Evolutionary conservation across 2,888 invertebrate genomes (phyloP).

Genomic region (Stenchaetothrips biformis): DNA sequence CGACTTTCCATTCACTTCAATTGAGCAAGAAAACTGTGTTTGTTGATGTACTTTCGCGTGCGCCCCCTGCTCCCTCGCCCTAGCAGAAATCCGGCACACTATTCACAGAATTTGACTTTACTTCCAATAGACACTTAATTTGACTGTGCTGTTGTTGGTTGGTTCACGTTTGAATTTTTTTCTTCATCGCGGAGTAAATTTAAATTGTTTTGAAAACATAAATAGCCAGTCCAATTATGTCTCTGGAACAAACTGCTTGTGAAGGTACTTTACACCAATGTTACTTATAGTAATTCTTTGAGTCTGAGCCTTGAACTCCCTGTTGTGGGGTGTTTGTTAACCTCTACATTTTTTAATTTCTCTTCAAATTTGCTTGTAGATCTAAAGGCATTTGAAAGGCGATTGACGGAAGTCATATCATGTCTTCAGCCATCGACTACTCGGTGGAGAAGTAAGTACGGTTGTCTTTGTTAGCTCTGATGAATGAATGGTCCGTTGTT

Average conservation of each 20-base stretch:
- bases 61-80: too few relatives aligned
- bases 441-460: conserved; percentile 85
- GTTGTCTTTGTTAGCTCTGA: conserved; percentile 28
- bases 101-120: neutral
- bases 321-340: neutral
- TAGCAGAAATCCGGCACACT: too few relatives aligned
- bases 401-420: conserved; percentile 94
- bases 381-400: conserved; percentile 94
- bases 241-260: conserved; percentile 83
- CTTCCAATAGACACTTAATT: neutral
- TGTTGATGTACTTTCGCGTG: too few relatives aligned
- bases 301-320: conserved; percentile 2
- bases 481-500: conserved; percentile 26
- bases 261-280: conserved; percentile 60
- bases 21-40: too few relatives aligned
- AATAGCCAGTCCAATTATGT: conserved; percentile 51
- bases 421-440: conserved; percentile 90
- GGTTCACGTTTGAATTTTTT: neutral
- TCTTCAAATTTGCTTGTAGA: conserved; percentile 57
- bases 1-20: too few relatives aligned
- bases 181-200: neutral
- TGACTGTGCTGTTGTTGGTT: neutral
- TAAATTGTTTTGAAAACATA: neutral
- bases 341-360: conserved; percentile 15
- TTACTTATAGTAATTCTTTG: conserved; percentile 25